Percentiles rank a stretch among this genome's conserved stretches.
Evolutionary conservation across 2,888 invertebrate genomes (phyloP).

Genomic region (Epirrhoe tristata): DNA sequence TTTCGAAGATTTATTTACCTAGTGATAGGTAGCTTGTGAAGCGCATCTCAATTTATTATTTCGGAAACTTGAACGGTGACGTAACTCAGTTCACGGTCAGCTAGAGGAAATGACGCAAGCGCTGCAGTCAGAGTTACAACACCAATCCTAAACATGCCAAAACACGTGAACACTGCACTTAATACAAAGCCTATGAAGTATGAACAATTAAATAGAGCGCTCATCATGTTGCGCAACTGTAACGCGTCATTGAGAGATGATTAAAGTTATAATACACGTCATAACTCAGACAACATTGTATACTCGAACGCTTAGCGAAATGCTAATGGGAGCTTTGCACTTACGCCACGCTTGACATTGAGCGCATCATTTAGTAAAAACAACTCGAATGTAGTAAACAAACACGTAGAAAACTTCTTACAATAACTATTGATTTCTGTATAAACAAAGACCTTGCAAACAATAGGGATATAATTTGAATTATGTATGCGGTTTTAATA

Average conservation of each 20-base stretch:
- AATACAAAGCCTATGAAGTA: constrained; percentile 39
- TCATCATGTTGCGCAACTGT: constrained; percentile 41
- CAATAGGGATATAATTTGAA: constrained; percentile 30
- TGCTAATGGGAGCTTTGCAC: constrained; percentile 52
- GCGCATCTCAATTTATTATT: constrained; percentile 35
- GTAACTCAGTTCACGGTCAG: constrained; percentile 82
- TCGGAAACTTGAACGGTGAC: constrained; percentile 66
- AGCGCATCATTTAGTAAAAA: constrained; percentile 46
- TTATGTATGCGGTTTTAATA: constrained; percentile 33
- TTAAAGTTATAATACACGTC: constrained; percentile 47
- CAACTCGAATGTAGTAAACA: constrained; percentile 13
- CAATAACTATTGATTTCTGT: constrained; percentile 13
- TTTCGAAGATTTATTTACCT: constrained; percentile 15
- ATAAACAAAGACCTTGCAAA: constrained; percentile 27
- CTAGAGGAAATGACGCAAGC: constrained; percentile 83
- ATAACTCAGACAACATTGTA: constrained; percentile 30
- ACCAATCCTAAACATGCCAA: constrained; percentile 64
- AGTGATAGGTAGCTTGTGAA: constrained; percentile 14
- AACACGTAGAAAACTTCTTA: constrained; percentile 14
- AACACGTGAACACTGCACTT: constrained; percentile 57
- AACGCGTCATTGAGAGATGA: constrained; percentile 43
- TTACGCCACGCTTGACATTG: constrained; percentile 60
- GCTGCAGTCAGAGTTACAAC: constrained; percentile 69
- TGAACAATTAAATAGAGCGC: constrained; percentile 41
- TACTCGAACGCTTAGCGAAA: constrained; percentile 48